phyloP scores from a whole-genome alignment of 2,888 invertebrate species.

The Dugesia japonica region DNA sequence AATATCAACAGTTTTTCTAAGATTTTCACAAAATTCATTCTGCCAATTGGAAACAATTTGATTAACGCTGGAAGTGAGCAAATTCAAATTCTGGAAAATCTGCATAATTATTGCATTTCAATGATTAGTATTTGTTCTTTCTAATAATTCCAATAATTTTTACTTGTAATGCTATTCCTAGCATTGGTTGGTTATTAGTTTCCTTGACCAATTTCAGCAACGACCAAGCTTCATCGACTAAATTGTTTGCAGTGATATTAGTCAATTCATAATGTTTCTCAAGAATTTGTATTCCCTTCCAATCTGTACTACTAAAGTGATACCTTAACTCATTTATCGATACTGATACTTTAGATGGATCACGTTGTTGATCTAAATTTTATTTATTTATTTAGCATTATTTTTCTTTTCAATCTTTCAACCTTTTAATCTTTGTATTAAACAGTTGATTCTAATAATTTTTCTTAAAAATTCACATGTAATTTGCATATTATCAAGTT shows the following conservation, averaged over 20 bases:
- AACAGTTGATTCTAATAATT: slow-evolving; percentile 62
- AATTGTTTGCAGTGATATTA: slow-evolving; percentile 57
- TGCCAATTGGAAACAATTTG: slow-evolving; percentile 49
- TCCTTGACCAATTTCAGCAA: slow-evolving; percentile 54
- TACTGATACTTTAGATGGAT: slow-evolving; percentile 20
- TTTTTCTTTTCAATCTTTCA: too few relatives aligned
- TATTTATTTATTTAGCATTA: too few relatives aligned
- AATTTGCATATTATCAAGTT: slow-evolving; percentile 60
- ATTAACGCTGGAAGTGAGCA: slow-evolving; percentile 48
- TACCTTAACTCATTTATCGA: slow-evolving; percentile 52
- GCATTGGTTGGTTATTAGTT: slow-evolving; percentile 13
- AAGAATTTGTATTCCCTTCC: slow-evolving; percentile 65
- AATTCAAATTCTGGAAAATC: slow-evolving; percentile 53
- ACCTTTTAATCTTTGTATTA: slow-evolving; percentile 53
- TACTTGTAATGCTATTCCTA: slow-evolving; percentile 49
- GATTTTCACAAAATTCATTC: not conserved
- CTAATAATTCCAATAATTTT: not conserved
- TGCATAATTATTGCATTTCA: slow-evolving; percentile 51
- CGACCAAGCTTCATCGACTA: slow-evolving; percentile 63
- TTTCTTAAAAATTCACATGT: slow-evolving; percentile 71
- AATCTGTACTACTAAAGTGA: slow-evolving; percentile 63
- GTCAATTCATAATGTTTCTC: slow-evolving; percentile 59
- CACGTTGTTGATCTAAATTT: not conserved
- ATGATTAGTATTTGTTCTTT: not conserved
- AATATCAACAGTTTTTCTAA: not conserved